Percentiles rank a stretch among this genome's conserved stretches.
These are phyloP conservation scores for Phengaris arion DNA, from an alignment of 2,888 invertebrate genomes.

Conservation along the genomic window DNA sequence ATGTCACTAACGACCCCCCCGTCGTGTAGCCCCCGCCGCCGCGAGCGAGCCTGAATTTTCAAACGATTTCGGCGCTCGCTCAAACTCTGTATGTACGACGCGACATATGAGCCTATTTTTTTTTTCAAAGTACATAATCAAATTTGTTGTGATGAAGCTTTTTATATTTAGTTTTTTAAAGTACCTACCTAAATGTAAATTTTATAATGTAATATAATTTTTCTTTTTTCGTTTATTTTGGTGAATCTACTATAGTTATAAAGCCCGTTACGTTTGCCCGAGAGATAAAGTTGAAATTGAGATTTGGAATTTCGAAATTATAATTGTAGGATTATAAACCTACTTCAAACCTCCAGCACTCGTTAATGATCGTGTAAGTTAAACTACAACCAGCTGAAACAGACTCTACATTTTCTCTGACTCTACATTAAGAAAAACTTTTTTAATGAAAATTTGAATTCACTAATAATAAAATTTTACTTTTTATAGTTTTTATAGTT, in stretches of 20 bases:
- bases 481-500: no score
- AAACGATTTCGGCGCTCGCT: conserved; percentile 50
- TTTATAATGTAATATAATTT: no score
- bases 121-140: conserved; percentile 32
- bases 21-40: conserved; percentile 39
- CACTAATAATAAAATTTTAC: no score
- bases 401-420: no score
- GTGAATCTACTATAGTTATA: not conserved
- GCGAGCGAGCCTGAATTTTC: conserved; percentile 70
- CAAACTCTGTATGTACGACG: conserved; percentile 29
- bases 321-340: no score
- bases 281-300: not conserved
- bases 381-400: no score
- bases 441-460: no score
- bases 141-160: conserved; percentile 29
- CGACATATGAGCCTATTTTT: conserved; percentile 20
- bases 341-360: no score
- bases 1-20: conserved; percentile 74
- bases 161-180: conserved; percentile 15
- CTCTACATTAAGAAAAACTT: no score
- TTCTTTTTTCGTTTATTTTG: not conserved
- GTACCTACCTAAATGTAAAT: conserved; percentile 15
- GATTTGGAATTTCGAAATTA: no score
- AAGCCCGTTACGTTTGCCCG: not conserved
- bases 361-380: no score